Conservation (phyloP, 2,797 vertebrate genomes). For the Hemibagrus guttatus region DNA sequence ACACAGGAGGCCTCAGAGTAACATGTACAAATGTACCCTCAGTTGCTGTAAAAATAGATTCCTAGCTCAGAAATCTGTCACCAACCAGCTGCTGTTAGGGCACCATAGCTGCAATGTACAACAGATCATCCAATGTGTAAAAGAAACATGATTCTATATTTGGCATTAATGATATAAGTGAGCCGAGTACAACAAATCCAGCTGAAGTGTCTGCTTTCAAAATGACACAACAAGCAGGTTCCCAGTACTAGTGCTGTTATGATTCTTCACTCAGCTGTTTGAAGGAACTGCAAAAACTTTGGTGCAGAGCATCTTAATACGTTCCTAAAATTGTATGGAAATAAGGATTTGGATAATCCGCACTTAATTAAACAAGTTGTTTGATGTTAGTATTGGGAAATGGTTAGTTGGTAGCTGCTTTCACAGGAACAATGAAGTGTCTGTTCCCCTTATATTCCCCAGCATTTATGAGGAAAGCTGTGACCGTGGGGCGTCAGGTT, state of each 20-base stretch:
- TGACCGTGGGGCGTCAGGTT: conserved; percentile 2
- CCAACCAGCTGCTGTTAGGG: conserved; percentile 21
- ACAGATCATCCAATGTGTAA: conserved; percentile 60
- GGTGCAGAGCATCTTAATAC: conserved; percentile 48
- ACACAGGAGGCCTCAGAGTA: neutral
- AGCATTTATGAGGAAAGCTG: conserved; percentile 54
- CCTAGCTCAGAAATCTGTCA: conserved; percentile 41
- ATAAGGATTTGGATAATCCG: conserved; percentile 66
- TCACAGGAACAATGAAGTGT: conserved; percentile 34
- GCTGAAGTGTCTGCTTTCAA: conserved; percentile 41
- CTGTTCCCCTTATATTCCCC: conserved; percentile 50
- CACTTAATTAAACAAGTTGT: conserved; percentile 62
- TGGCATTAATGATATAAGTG: conserved; percentile 62
- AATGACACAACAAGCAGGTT: conserved; percentile 49
- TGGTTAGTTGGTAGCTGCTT: conserved; percentile 59
- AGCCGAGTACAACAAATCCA: conserved; percentile 63
- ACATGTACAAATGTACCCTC: conserved; percentile 1
- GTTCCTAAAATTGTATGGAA: conserved; percentile 57
- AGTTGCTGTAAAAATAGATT: conserved; percentile 32
- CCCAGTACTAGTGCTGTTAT: conserved; percentile 8
- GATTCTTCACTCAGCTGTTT: neutral
- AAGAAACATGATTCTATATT: conserved; percentile 68
- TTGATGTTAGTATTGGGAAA: conserved; percentile 29
- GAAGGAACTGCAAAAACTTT: conserved; percentile 7
- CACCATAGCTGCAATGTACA: conserved; percentile 47